A percentile compares a stretch with the other conserved stretches of the same genome.
These are phyloP conservation scores for Mionectes macconnelli DNA, from an alignment of 2,113 vertebrate genomes.

Conservation along the genomic window DNA sequence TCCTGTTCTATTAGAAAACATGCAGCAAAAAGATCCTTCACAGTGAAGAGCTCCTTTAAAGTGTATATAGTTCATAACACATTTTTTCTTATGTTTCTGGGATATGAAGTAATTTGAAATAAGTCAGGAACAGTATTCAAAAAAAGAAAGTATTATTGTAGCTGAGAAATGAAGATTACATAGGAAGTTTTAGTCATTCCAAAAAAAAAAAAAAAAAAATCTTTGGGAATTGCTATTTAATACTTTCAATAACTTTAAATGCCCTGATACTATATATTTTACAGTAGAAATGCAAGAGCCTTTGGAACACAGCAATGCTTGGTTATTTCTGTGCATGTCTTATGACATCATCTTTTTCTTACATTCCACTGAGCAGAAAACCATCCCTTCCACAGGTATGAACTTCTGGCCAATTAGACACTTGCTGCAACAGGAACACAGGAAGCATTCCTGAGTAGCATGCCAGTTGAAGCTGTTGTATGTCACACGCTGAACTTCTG, in stretches of 20 bases:
- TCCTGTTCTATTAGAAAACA: neutral
- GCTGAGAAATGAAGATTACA: neutral
- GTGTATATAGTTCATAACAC: neutral
- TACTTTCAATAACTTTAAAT: slow-evolving; percentile 39
- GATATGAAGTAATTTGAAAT: neutral
- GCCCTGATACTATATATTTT: neutral
- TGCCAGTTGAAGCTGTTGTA: slow-evolving; percentile 94
- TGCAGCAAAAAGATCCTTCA: neutral
- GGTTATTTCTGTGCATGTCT: neutral
- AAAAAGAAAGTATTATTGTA: neutral
- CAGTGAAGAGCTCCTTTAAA: neutral
- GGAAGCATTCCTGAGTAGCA: slow-evolving; percentile 85
- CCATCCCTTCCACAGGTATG: slow-evolving; percentile 87
- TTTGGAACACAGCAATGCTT: slow-evolving; percentile 43
- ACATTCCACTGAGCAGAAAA: slow-evolving; percentile 93
- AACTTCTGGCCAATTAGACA: slow-evolving; percentile 92
- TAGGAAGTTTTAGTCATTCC: neutral
- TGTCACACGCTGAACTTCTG: slow-evolving; percentile 91
- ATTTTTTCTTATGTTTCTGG: neutral
- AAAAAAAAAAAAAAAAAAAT: neutral
- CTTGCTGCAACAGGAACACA: slow-evolving; percentile 92
- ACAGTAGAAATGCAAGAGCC: slow-evolving; percentile 69
- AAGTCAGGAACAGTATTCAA: neutral
- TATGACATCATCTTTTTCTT: slow-evolving; percentile 87
- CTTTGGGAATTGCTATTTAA: slow-evolving; percentile 60